Evolutionary conservation across 1,140 invertebrate species (phyloP).

Genomic region (Aethina tumida): DNA sequence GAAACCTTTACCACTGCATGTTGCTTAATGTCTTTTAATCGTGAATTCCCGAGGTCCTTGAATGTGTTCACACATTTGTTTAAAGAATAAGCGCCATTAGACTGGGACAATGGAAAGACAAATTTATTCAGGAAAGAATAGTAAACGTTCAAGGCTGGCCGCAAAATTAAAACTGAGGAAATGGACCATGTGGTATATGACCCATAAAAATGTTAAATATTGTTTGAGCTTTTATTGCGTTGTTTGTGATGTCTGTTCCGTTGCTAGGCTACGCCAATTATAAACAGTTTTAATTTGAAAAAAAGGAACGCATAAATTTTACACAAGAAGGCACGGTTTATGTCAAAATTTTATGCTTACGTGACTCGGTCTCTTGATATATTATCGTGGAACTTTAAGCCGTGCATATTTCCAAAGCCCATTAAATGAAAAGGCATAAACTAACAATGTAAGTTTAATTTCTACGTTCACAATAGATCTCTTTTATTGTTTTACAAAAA

Average conservation of each 20-base stretch:
- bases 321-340: too few relatives aligned
- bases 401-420: too few relatives aligned
- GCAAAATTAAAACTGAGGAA: slow-evolving; percentile 18
- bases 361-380: too few relatives aligned
- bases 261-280: slow-evolving; percentile 4
- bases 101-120: slow-evolving; percentile 12
- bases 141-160: slow-evolving; percentile 13
- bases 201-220: slow-evolving; percentile 17
- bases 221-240: slow-evolving; percentile 9
- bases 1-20: too few relatives aligned
- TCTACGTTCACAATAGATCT: too few relatives aligned
- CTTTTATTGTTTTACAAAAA: too few relatives aligned
- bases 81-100: slow-evolving; percentile 8
- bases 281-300: too few relatives aligned
- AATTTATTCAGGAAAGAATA: slow-evolving; percentile 14
- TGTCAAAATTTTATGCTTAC: too few relatives aligned
- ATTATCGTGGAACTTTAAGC: too few relatives aligned
- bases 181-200: slow-evolving; percentile 20
- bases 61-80: slow-evolving; percentile 14
- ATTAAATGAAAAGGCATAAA: too few relatives aligned
- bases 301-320: too few relatives aligned
- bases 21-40: slow-evolving; percentile 6
- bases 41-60: slow-evolving; percentile 13
- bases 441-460: too few relatives aligned
- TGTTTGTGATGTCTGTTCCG: slow-evolving; percentile 10